Evolutionary conservation across 2,797 vertebrate genomes (phyloP), one percentile per base, ranked within the genome.

Genomic region (Bradypodion pumilum): DNA sequence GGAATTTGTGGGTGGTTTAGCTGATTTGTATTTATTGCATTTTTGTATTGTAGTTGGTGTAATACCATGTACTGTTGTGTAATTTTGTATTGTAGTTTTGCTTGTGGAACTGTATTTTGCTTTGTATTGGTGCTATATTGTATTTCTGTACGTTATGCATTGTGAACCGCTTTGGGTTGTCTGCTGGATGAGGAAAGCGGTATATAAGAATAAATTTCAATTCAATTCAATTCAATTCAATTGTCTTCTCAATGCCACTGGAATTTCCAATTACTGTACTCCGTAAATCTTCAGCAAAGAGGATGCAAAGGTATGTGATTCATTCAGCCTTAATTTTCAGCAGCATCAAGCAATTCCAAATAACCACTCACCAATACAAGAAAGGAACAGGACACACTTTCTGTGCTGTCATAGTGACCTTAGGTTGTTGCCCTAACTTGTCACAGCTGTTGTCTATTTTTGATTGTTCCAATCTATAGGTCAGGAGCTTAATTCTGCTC

Each of bases 361-460:
- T 87, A 84, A 90, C 25, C 80, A 76, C 84, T 32, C n/a, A 82
- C 27, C 9, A 42, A n/a, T 16, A 85, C 85, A 40, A 35, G 6
- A 0, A 25, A 63, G 60, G 29, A 32, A 13, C 56, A 75, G 5
- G 0, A 0, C 8, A 79, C 52, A 1, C 1, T 83, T 89, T 79
- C 87, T 5, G 0, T 85, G 89, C 83, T 40, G 9, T 75, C 60
- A 6, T 32, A 40, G 63, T 84, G 92, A 93, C 92, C 88, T 94
- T 92, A 80, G 88, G 86, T 90, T 91, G 87, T 90, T 89, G 83
- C 91, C 91, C 82, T 90, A 60, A 23, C 90, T 91, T 91, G 85
- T 52, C 46, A 29, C 42, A 78, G 32, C 59, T 37, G 81, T 82
- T 82, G 89, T 52, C 85, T 90, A 84, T 88, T 81, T 92, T 93